These are phyloP conservation scores for Plagiodera versicolora DNA, from an alignment of 2,888 invertebrate species.

Conservation along the genomic window DNA sequence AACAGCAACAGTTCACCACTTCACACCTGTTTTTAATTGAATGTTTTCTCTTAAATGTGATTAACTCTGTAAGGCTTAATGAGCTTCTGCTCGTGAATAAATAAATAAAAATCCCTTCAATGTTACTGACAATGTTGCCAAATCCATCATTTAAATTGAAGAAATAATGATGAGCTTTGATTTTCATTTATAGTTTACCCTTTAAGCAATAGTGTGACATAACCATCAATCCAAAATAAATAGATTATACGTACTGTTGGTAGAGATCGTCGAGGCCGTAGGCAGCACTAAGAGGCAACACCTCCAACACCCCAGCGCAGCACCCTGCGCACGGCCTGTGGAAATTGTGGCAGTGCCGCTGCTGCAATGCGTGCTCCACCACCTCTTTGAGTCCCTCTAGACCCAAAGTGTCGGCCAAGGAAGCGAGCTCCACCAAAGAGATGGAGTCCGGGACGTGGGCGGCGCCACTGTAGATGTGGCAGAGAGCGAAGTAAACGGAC, in stretches of 20 bases:
- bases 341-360: constrained; percentile 86
- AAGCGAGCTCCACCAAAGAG: constrained; percentile 83
- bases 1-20: no score
- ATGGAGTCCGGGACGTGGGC: constrained; percentile 86
- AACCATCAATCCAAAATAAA: not conserved
- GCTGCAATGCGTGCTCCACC: constrained; percentile 81
- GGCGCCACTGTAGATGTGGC: constrained; percentile 93
- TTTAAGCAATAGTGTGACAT: no score
- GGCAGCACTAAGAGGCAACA: constrained; percentile 80
- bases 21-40: no score
- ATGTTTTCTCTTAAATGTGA: no score
- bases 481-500: constrained; percentile 86
- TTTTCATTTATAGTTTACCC: no score
- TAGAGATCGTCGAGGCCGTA: constrained; percentile 88
- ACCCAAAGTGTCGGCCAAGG: constrained; percentile 86
- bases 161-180: no score
- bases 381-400: constrained; percentile 91
- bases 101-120: no score
- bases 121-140: no score
- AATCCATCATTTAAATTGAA: no score
- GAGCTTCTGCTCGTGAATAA: no score
- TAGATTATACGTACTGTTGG: constrained; percentile 61
- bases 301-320: constrained; percentile 80
- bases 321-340: constrained; percentile 92
- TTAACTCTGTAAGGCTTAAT: no score